Base-by-base conservation (phyloP, 2,888 invertebrate genomes). In the Eilema caniola region DNA sequence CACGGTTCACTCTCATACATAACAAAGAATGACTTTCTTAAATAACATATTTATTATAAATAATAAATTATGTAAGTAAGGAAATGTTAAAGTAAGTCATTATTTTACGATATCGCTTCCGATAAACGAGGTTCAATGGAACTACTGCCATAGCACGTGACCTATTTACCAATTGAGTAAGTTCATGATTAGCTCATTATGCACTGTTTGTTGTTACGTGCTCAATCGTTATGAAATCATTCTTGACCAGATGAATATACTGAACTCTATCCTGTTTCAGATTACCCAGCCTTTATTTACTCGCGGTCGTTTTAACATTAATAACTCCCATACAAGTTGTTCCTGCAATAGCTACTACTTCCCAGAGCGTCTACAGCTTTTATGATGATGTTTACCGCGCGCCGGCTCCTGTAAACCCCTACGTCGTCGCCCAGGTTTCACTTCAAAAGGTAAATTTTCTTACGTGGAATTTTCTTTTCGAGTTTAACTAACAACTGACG, bases 331-430 rank as follows among this genome's bases (percentile, higher is more conserved):
- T 90, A 91, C 90, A 91, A 83, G 87, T 88, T 86, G 86, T 86
- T 90, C 89, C 88, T 88, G 89, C 85, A 86, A 87, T 86, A 85
- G 86, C 85, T 73, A 76, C 47, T 73, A 77, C 73, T 60, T 81
- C 71, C 75, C 87, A 88, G 85, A 81, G 87, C 87, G 88, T 87
- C 89, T 84, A 79, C 79, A 83, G 87, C 88, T 89, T 94, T 93
- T 92, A 92, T 92, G 90, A 86, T 85, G 88, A 90, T 94, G 94
- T 94, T 94, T 94, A 91, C 94, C 89, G 86, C 57, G 25, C 57
- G 57, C 85, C 85, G 83, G 83, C 82, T 76, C 76, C 78, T 84
- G 84, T 66, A 33, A 33, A 31, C 53, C 33, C 66, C 23, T 79
- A 83, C 78, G 85, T 82, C 83, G 84, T 85, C 76, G 76, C 73